phyloP scores from a whole-genome alignment of 2,888 invertebrate genomes.

The Exocentrus adspersus region DNA sequence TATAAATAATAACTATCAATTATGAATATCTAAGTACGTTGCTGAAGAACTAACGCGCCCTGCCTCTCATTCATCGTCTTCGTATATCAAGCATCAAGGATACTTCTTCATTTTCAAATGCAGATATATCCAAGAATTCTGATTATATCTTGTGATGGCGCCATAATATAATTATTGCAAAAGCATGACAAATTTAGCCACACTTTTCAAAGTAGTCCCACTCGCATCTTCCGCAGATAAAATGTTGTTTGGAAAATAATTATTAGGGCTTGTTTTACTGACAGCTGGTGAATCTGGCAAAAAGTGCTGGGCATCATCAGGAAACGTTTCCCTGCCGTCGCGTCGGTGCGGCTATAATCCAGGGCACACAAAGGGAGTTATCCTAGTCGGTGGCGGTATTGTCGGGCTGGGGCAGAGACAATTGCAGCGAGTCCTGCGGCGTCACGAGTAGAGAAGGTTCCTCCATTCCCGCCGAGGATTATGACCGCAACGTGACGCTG shows the following conservation, averaged over 20 bases:
- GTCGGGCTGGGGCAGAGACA: constrained; percentile 18
- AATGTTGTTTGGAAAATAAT: too few relatives aligned
- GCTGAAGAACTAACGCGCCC: constrained; percentile 52
- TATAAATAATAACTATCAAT: constrained; percentile 61
- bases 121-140: too few relatives aligned
- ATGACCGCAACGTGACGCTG: constrained; percentile 50
- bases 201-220: too few relatives aligned
- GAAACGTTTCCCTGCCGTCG: background rate
- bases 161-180: too few relatives aligned
- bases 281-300: too few relatives aligned
- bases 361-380: constrained; percentile 13
- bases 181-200: too few relatives aligned
- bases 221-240: too few relatives aligned
- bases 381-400: constrained; percentile 13
- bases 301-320: too few relatives aligned
- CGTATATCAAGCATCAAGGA: too few relatives aligned
- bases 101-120: too few relatives aligned
- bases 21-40: constrained; percentile 60
- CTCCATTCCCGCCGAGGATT: constrained; percentile 44
- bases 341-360: background rate
- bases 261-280: too few relatives aligned
- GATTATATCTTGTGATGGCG: too few relatives aligned
- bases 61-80: constrained; percentile 56
- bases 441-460: constrained; percentile 24
- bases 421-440: constrained; percentile 25